A percentile compares a stretch with the other conserved stretches of the same genome.
Conservation (phyloP, 2,113 vertebrate genomes). For the Damaliscus lunatus region DNA sequence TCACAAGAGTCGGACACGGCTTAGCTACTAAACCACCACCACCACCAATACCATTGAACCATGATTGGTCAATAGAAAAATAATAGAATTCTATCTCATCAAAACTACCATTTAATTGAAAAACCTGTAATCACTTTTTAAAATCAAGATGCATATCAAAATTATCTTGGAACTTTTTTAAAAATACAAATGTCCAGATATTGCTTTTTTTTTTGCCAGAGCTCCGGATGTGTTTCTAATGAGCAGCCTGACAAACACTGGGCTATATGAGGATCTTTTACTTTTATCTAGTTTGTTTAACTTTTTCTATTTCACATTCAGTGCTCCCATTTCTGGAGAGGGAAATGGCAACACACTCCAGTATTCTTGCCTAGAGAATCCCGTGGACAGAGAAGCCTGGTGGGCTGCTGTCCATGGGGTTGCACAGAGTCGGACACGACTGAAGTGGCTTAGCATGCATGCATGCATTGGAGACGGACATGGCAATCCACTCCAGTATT, state of each 20-base stretch:
- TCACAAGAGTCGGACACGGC: fast-evolving
- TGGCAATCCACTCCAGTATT: no score
- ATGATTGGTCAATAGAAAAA: background rate
- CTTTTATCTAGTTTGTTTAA: background rate
- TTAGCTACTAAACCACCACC: background rate
- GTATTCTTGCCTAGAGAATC: no score
- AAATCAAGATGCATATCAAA: background rate
- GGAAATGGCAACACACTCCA: background rate
- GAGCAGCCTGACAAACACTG: background rate
- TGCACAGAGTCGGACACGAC: no score
- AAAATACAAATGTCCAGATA: background rate
- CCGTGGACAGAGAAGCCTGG: no score
- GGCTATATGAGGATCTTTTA: background rate
- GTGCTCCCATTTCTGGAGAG: background rate
- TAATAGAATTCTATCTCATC: background rate
- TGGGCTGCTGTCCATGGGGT: no score
- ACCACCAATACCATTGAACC: background rate
- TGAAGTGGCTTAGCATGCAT: no score
- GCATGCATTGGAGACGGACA: no score
- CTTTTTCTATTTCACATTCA: background rate
- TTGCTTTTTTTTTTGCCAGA: background rate
- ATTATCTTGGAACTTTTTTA: background rate
- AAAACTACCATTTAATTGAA: background rate
- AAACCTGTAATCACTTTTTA: background rate
- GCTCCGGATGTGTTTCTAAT: background rate